Evolutionary conservation across 2,888 invertebrate genomes (phyloP), one percentile per base, ranked within the genome.

Genomic region (Melanchra persicariae): DNA sequence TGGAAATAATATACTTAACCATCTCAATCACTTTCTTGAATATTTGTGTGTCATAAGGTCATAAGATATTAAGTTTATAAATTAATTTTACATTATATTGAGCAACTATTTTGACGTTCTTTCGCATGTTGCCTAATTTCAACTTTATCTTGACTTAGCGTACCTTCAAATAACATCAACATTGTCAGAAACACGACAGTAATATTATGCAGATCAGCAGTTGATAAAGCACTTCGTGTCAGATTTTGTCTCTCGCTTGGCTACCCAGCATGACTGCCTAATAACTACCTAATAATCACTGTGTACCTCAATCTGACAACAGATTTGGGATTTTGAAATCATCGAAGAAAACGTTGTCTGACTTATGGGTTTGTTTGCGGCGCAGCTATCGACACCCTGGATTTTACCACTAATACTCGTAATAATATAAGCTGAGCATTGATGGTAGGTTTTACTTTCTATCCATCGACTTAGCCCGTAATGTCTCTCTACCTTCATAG

Each of bases 301-400:
- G 77, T 66, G 72, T 59, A 12, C 34, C 22, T 34, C 7, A 22
- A 76, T 71, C 70, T 60, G 70, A 76, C 75, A 70, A 60, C 22
- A 54, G 22, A 55, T 63, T 34, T 43, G 22, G 26, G 8, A 26
- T 72, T 66, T 49, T 12, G 43, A 71, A 76, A 71, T 58, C 45
- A 49, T 17, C 58, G 8, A 1, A 52, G 34, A 6, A 51, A 12
- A 45, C 12, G 7, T 12, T 51, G 47, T 37, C 22, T 37, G 40
- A 62, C 1, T 62, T 47, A 47, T 37, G 45, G 15, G 19, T 15
- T 7, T 37, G 12, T 22, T 49, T 4, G 19, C 34, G 17, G 34
- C 10, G 17, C 6, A 8, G 34, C n/a, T 9, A 15, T 34, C 12
- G 30, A 24, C 30, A 24, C 9, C 15, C 15, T 2, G 6, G 24